These are phyloP conservation scores for Coracopsis vasa DNA, from an alignment of 2,113 vertebrate species.

Conservation along the genomic window DNA sequence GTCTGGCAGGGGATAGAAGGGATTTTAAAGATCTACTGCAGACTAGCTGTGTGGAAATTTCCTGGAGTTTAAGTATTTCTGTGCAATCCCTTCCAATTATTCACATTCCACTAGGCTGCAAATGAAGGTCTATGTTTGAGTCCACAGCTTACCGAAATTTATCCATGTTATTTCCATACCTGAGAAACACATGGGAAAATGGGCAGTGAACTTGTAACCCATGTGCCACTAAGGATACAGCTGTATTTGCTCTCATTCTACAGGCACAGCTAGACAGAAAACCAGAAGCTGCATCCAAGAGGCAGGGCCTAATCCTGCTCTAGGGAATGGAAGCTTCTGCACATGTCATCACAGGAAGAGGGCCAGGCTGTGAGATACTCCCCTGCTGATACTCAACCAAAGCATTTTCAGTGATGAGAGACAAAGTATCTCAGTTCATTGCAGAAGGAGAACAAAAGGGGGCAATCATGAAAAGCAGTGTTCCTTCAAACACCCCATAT, in stretches of 20 bases:
- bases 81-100: not conserved
- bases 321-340: not conserved
- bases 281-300: not conserved
- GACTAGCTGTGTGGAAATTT: not conserved
- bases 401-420: not conserved
- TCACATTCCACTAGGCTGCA: not conserved
- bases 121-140: not conserved
- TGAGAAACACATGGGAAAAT: not conserved
- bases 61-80: not conserved
- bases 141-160: not conserved
- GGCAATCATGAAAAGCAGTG: fast-evolving
- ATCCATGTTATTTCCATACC: not conserved
- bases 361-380: not conserved
- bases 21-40: not conserved
- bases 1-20: not conserved
- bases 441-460: not conserved
- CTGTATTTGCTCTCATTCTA: not conserved
- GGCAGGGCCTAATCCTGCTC: not conserved
- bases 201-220: fast-evolving
- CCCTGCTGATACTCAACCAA: not conserved
- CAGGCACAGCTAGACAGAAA: not conserved
- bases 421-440: not conserved
- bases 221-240: not conserved
- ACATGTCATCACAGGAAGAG: not conserved
- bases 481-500: fast-evolving